Base-by-base conservation (phyloP, 2,113 vertebrate genomes). In the Aix galericulata region DNA sequence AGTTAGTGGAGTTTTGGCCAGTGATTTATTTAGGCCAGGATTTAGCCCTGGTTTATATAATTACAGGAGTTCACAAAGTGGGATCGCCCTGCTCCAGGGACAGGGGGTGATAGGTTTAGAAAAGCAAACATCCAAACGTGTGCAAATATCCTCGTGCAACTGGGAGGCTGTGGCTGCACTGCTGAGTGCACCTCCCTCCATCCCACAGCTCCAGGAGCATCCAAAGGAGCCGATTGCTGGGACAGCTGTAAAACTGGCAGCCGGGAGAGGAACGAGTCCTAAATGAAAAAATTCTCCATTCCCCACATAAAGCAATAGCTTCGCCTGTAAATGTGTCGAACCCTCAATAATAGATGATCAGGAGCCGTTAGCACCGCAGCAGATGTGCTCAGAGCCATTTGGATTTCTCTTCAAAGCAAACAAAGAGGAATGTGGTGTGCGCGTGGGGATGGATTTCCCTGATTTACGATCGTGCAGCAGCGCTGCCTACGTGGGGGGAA, bases 371-470 rank as follows among this genome's bases (percentile, higher is more conserved):
- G 76, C 82, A 15, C 50, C 0, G 0, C 84, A 86, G 87, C 91
- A 94, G 87, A 91, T 86, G 82, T 74, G 94, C 88, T 74, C 3
- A 0, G 34, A 93, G 94, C 75, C 76, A 17, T 95, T 88, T 90
- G 93, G 89, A 64, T 89, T 95, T 89, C 64, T 83, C 52, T 95
- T 78, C 91, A 93, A 83, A 93, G 91, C 89, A 88, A 75, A 80
- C 31, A 59, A 60, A 40, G 74, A 50, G 76, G 27, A 87, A 36
- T 23, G n/a, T 46, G 50, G 11, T 0, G 18, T 74, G 86, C 0
- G 0, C 69, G 78, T 4, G 25, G 90, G 79, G 79, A 86, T 1
- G n/a, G 44, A 20, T 77, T 91, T 50, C 82, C 1, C 0, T 71
- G 91, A 75, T 89, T 81, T 90, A 8, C 46, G 68, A 52, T 16